Base-by-base conservation (phyloP, 2,888 invertebrate genomes). In the Frankliniella intonsa region DNA sequence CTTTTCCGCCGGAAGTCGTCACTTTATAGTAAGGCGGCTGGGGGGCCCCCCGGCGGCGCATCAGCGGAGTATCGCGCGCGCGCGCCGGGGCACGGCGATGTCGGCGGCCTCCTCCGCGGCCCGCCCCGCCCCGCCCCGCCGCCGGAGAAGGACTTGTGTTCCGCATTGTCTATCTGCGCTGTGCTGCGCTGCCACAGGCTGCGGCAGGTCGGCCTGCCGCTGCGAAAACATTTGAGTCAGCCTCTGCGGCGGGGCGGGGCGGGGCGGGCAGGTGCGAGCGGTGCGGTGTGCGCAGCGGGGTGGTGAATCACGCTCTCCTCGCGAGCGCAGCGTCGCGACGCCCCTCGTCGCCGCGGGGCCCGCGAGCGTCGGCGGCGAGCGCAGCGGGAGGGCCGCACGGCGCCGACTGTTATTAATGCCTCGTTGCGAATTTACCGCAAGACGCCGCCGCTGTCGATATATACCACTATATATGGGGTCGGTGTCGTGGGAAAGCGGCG, bases 381-480 rank as follows among this genome's bases (percentile, higher is more conserved):
- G 11, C 14, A n/a, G 62, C 10, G 11, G 27, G 51, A 25, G 38
- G 3, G 80, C 25, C 80, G 27, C 50, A 22, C 8, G 83, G 62
- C 10, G 51, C 80, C 25, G 81, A 62, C 82, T 22, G 82, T 51
- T 82, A 55, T 55, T 55, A 55, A 55, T 55, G 55, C 55, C 55
- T 55, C 17, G 55, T 55, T 17, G 17, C 55, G 55, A 55, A 55
- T 55, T 17, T 55, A 55, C 55, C 55, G 55, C 55, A 55, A 55
- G 55, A 55, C 12, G 12, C 55, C 17, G 55, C 17, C 55, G 55
- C 38, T 38, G 38, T 38, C 38, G 38, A 38, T 38, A 3, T 38
- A 38, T 38, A 38, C 38, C 38, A 38, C 38, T 38, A 38, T 38
- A 38, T 38, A 55, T 55, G 55, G 55, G 14, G 55, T 17, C 14